Evolutionary conservation across 2,797 vertebrate species (phyloP), one percentile per base, ranked within the genome.

Genomic region (Malacoraja senta): DNA sequence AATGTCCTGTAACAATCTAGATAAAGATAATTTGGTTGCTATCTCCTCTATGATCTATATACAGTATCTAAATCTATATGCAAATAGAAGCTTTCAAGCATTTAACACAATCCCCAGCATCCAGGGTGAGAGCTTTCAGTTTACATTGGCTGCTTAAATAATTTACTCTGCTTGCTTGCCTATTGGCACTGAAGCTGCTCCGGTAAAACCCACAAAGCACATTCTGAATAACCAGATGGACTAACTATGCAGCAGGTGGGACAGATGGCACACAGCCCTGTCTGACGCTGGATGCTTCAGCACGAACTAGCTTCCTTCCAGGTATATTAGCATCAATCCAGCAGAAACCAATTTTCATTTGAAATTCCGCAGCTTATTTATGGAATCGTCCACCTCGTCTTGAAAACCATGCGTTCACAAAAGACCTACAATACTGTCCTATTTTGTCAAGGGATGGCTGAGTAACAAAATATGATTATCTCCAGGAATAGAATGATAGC

Each of bases 171-270:
- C 96, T 96, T 93, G 93, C 94, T 93, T 96, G 94, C 96, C 93
- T 95, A 95, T 94, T 95, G 95, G 95, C 94, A 95, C 83, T 94
- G 94, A 93, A 83, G 96, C 94, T 95, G 94, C 95, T 95, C 94
- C 93, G 94, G 95, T 93, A 96, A 95, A 96, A 95, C 94, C 96
- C 63, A 95, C 95, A 93, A 95, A 94, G 96, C 97, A 96, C 96
- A 95, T 95, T 90, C 96, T 96, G 96, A 95, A 96, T 94, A 96
- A 97, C 94, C 97, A 98, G 97, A 97, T 97, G 97, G 97, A 97
- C 97, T 95, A 95, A 95, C 94, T 96, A 96, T 97, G 97, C 97
- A 97, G 97, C 97, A 97, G 97, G 97, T 98, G 96, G 96, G 96
- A 97, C 97, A 97, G 97, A 97, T 98, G 97, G 97, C 97, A 95